These are phyloP conservation scores for Melanotaenia duboulayi DNA, from an alignment of 2,113 vertebrate genomes.

Conservation along the genomic window DNA sequence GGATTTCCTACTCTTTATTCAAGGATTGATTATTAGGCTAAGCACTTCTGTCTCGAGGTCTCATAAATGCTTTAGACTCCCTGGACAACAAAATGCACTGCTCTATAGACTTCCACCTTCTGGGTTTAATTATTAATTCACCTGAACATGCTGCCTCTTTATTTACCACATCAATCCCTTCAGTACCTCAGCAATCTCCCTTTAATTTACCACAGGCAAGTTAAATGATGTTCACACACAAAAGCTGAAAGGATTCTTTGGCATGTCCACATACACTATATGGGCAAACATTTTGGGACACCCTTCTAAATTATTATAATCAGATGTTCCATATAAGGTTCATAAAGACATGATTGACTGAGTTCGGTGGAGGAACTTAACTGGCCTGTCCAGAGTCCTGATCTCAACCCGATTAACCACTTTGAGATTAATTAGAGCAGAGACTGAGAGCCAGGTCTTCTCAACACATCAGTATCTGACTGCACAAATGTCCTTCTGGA, in stretches of 20 bases:
- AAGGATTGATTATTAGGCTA: slow-evolving; percentile 34
- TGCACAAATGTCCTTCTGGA: no score
- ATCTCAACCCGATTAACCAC: no score
- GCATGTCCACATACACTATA: no score
- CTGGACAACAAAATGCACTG: not conserved
- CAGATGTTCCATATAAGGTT: no score
- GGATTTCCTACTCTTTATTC: slow-evolving; percentile 41
- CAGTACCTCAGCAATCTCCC: not conserved
- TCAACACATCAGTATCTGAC: no score
- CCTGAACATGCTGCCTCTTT: not conserved
- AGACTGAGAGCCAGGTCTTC: no score
- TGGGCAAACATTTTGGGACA: no score
- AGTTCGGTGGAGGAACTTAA: no score
- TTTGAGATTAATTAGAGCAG: no score
- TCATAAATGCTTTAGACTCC: slow-evolving; percentile 20
- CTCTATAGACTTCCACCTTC: not conserved
- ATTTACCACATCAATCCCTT: slow-evolving; percentile 3
- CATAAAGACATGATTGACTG: no score
- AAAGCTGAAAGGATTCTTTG: not conserved
- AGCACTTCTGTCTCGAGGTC: slow-evolving; percentile 29
- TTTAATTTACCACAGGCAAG: not conserved
- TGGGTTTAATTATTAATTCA: slow-evolving; percentile 20
- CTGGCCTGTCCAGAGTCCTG: no score
- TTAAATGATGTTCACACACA: slow-evolving; percentile 9
- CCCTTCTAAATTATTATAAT: no score